Base-by-base conservation (phyloP, 2,888 invertebrate species). In the Parnassius orleans region DNA sequence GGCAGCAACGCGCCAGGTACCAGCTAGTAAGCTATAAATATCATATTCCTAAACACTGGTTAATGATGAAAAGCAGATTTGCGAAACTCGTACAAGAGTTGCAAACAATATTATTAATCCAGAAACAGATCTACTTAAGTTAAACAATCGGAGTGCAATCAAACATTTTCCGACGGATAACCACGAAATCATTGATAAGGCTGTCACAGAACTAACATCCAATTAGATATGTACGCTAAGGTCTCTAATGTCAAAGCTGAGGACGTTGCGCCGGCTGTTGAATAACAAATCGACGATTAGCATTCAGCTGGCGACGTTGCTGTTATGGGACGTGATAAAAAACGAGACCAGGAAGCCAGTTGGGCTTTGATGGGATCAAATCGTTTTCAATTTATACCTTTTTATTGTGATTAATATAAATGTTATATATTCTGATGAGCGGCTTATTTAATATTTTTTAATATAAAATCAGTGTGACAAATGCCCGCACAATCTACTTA, bases 291-390 rank as follows among this genome's bases (percentile, higher is more conserved):
- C 56, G 41, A n/a, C 33, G 54, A 66, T 68, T 66, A 65, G 65
- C 65, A 69, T 67, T 63, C 68, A 61, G 55, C 53, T 15, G 14
- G 56, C 53, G 57, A 10, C 57, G 55, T 3, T 53, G 44, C 47
- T 65, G 66, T 68, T 66, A 68, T 69, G 62, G 65, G 65, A 62
- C 66, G 67, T 65, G 65, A 66, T 65, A 59, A 67, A 67, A 68
- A 61, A 53, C 41, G 52, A 42, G 61, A 33, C 44, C 59, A 14
- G 11, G 42, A 43, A 60, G 46, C 33, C 46, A 44, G 51, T 55
- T 24, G 56, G 46, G 14, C 48, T 51, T 9, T 10, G 19, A 53
- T 41, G 33, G 15, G 53, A 52, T 43, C 60, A 55, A 19, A 43
- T 2, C 41, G 42, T 46, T 51, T 46, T 51, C 57, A 57, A 61